These are phyloP conservation scores for Artibeus lituratus DNA, from an alignment of 2,797 vertebrate species.

Conservation along the genomic window DNA sequence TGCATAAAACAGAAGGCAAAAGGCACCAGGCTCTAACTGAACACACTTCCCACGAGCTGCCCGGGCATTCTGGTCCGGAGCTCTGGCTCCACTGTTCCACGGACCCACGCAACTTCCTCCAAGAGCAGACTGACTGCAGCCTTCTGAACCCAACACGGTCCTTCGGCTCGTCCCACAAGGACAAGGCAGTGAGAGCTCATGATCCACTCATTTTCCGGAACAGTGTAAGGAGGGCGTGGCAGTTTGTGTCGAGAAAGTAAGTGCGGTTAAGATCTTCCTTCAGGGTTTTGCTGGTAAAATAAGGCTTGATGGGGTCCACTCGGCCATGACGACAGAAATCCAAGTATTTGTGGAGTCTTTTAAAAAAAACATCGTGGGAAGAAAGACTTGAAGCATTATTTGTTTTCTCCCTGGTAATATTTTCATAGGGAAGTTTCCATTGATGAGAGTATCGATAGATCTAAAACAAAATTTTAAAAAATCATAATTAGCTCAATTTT, in stretches of 20 bases:
- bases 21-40: neutral
- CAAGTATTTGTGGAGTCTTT: neutral
- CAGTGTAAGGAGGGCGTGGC: neutral
- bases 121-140: neutral
- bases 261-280: neutral
- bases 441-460: neutral
- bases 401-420: neutral
- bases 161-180: neutral
- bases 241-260: neutral
- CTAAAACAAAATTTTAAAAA: constrained; percentile 52
- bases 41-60: neutral
- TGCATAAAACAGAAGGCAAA: neutral
- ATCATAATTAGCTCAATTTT: constrained; percentile 42
- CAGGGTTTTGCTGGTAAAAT: neutral
- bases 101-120: neutral
- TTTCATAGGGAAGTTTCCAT: constrained; percentile 18
- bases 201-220: neutral
- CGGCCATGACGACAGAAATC: neutral
- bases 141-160: neutral
- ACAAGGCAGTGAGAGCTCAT: neutral
- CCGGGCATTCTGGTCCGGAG: neutral
- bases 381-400: neutral
- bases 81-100: neutral
- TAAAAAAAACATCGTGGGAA: neutral
- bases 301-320: neutral